Evolutionary conservation across 2,797 vertebrate species (phyloP).

Genomic region (Leptoclinus maculatus): DNA sequence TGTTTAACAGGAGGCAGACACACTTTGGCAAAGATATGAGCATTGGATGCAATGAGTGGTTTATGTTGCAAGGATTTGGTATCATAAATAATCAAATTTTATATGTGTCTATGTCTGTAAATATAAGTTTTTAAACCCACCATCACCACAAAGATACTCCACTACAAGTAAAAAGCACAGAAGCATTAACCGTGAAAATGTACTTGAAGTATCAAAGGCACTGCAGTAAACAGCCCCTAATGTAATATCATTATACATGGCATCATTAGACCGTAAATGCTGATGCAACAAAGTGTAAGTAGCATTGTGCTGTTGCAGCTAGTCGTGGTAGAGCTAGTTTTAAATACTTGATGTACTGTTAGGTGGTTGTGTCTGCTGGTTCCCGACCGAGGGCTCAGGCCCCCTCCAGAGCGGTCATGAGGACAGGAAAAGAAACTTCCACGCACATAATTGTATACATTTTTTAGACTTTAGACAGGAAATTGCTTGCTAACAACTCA

Average conservation of each 20-base stretch:
- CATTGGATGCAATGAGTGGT: neutral
- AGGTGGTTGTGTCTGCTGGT: neutral
- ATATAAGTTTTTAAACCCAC: neutral
- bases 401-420: neutral
- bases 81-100: too few species aligned
- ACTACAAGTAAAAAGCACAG: neutral
- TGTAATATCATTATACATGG: too few species aligned
- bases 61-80: neutral
- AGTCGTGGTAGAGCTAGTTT: neutral
- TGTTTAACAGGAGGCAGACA: too few species aligned
- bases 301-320: neutral
- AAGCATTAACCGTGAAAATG: neutral
- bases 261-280: too few species aligned
- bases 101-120: too few species aligned
- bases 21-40: too few species aligned
- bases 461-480: neutral
- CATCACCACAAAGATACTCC: neutral
- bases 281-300: neutral
- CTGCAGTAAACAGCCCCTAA: too few species aligned
- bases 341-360: neutral
- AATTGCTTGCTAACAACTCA: neutral
- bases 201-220: too few species aligned
- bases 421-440: neutral
- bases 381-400: neutral
- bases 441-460: neutral